phyloP scores from a whole-genome alignment of 2,888 invertebrate species.

The Panzeria rudis region DNA sequence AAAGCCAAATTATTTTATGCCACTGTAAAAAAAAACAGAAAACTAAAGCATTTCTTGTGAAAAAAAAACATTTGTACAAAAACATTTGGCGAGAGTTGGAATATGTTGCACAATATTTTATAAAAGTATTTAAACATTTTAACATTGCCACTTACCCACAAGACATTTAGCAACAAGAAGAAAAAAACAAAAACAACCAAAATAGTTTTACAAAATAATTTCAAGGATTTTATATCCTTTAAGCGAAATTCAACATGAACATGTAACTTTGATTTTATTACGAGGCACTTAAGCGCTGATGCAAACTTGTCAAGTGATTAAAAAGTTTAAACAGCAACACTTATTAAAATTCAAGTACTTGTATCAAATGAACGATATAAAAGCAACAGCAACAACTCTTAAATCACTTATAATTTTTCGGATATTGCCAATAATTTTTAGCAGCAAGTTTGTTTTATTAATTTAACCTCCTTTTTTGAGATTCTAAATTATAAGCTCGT shows the following conservation, averaged over 20 bases:
- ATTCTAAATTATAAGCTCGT: not conserved
- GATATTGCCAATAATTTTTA: slow-evolving; percentile 44
- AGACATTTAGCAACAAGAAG: slow-evolving; percentile 61
- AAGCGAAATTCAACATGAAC: slow-evolving; percentile 53
- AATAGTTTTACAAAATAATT: slow-evolving; percentile 67
- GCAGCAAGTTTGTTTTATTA: slow-evolving; percentile 2
- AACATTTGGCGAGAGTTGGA: not conserved
- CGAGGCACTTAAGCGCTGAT: slow-evolving; percentile 72
- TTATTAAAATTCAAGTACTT: slow-evolving; percentile 75
- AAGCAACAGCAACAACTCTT: slow-evolving; percentile 9
- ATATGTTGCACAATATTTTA: slow-evolving; percentile 49
- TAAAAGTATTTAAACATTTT: slow-evolving; percentile 56
- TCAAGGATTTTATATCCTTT: slow-evolving; percentile 55
- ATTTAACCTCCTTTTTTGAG: not conserved
- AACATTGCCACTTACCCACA: slow-evolving; percentile 66
- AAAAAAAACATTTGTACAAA: not conserved
- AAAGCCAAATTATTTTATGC: not conserved
- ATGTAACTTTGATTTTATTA: slow-evolving; percentile 18
- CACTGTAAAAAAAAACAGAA: slow-evolving; percentile 5
- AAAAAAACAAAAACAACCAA: slow-evolving; percentile 31
- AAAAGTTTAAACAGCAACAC: slow-evolving; percentile 77
- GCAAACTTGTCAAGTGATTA: slow-evolving; percentile 78
- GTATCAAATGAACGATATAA: slow-evolving; percentile 74
- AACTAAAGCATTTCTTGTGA: not conserved
- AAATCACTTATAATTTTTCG: slow-evolving; percentile 21